These are phyloP conservation scores for Grallaria varia DNA, from an alignment of 2,113 vertebrate genomes.

Conservation along the genomic window DNA sequence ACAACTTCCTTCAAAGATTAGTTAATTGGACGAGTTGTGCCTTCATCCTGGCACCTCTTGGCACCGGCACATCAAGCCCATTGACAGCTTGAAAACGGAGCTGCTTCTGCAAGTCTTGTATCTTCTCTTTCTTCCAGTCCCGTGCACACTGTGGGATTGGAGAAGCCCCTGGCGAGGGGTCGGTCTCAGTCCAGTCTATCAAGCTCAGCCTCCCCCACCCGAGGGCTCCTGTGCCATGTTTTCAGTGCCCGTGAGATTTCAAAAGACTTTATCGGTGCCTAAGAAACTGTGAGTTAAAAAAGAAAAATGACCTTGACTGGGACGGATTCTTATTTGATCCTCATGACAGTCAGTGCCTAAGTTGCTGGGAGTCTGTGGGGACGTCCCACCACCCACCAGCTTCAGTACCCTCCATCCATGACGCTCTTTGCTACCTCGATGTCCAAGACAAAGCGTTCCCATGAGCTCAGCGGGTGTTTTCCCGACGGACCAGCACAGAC, in stretches of 20 bases:
- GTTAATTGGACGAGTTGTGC: not conserved
- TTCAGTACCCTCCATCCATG: fast-evolving
- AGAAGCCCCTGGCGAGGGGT: not conserved
- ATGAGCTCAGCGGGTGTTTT: not conserved
- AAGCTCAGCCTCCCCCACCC: not conserved
- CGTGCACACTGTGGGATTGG: not conserved
- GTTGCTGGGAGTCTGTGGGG: too few species aligned
- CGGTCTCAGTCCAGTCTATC: fast-evolving
- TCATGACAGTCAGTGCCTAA: too few species aligned
- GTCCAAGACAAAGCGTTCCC: not conserved
- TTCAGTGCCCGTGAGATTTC: not conserved
- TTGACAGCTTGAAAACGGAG: not conserved
- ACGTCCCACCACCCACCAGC: not conserved
- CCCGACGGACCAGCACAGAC: not conserved
- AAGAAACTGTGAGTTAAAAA: not conserved
- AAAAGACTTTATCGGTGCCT: not conserved
- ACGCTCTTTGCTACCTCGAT: not conserved
- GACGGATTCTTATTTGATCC: not conserved
- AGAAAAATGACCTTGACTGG: not conserved
- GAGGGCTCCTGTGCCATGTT: not conserved
- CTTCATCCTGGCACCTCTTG: not conserved
- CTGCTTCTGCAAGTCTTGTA: not conserved
- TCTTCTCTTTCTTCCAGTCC: not conserved
- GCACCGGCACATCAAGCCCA: not conserved
- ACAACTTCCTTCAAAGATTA: not conserved